These are phyloP conservation scores for Pogoniulus pusillus DNA, from an alignment of 2,797 vertebrate genomes.

Conservation along the genomic window DNA sequence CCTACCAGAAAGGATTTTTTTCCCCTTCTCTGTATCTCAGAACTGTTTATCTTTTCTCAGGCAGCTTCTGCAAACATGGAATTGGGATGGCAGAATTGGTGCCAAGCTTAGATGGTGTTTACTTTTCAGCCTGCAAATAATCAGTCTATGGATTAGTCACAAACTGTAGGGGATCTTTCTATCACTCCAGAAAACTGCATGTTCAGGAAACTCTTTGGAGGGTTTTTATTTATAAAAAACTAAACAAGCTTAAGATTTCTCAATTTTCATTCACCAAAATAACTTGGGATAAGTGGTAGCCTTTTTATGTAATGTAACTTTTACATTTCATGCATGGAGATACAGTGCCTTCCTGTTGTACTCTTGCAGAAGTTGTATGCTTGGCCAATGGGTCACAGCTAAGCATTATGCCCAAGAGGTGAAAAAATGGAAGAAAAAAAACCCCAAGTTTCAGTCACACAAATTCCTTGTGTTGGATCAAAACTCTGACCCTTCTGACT, in stretches of 20 bases:
- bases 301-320: not conserved
- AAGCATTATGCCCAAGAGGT: not conserved
- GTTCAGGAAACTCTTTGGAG: not conserved
- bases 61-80: constrained; percentile 67
- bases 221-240: constrained; percentile 5
- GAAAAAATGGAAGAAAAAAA: not conserved
- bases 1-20: constrained; percentile 14
- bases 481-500: not conserved
- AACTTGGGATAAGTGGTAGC: not conserved
- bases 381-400: not conserved
- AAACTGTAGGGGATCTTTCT: not conserved
- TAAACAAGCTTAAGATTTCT: not conserved
- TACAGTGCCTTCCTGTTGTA: not conserved
- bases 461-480: not conserved
- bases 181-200: not conserved
- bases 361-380: not conserved
- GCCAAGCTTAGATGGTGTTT: constrained; percentile 53
- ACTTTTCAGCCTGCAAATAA: constrained; percentile 56
- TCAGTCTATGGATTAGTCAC: constrained; percentile 33
- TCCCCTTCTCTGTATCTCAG: not conserved
- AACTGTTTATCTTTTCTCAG: constrained; percentile 70
- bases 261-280: not conserved
- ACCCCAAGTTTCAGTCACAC: not conserved
- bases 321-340: not conserved
- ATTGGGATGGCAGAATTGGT: constrained; percentile 12